Evolutionary conservation across 2,888 invertebrate species (phyloP).

Genomic region (Dicycla oo): DNA sequence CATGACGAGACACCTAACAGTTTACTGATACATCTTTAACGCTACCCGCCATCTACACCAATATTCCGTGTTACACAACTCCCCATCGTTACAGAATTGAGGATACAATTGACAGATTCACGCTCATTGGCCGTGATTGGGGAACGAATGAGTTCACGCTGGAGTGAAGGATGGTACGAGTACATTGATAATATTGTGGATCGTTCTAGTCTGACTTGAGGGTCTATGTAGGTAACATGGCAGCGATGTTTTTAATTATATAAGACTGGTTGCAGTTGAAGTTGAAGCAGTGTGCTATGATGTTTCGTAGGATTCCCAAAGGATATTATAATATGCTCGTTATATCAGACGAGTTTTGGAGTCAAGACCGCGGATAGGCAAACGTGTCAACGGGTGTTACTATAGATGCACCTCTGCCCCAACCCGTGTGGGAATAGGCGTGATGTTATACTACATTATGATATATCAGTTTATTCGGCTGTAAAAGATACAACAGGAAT

Average conservation of each 20-base stretch:
- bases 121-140: slow-evolving; percentile 64
- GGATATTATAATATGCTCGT: background rate
- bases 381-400: background rate
- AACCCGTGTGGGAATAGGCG: background rate
- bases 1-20: background rate
- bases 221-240: background rate
- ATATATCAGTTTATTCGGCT: background rate
- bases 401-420: background rate
- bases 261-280: background rate
- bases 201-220: background rate
- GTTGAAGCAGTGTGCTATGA: background rate
- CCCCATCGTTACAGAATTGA: slow-evolving; percentile 19
- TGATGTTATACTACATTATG: background rate
- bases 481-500: background rate
- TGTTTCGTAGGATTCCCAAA: background rate
- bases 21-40: background rate
- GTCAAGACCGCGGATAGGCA: background rate
- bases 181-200: slow-evolving; percentile 34
- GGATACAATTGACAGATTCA: slow-evolving; percentile 61
- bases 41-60: slow-evolving; percentile 11
- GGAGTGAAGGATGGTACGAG: slow-evolving; percentile 44
- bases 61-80: background rate
- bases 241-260: background rate
- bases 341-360: background rate
- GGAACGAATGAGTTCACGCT: slow-evolving; percentile 51